Conservation (phyloP, 2,888 invertebrate species). For the Epinotia brunnichana region DNA sequence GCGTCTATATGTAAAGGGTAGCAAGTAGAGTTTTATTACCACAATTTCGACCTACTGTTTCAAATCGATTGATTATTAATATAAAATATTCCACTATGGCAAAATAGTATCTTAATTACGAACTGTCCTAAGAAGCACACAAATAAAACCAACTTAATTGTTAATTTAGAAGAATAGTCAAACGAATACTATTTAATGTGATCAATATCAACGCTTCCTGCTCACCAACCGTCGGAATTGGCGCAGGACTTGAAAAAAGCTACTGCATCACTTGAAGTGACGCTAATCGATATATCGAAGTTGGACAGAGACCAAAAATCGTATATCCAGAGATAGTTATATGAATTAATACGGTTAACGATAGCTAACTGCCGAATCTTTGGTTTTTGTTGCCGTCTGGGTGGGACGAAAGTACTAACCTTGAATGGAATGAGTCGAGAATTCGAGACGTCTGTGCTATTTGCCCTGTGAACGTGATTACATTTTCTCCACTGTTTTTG, state of each 20-base stretch:
- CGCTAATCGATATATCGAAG: conserved; percentile 37
- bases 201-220: background rate
- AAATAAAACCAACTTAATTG: no score
- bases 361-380: background rate
- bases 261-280: conserved; percentile 20
- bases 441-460: background rate
- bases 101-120: no score
- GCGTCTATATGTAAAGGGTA: no score
- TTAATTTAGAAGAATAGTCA: no score
- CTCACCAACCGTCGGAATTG: background rate
- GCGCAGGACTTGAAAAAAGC: conserved; percentile 7
- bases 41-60: no score
- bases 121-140: no score
- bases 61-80: no score
- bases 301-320: conserved; percentile 35
- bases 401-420: background rate
- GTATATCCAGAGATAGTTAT: background rate
- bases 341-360: background rate
- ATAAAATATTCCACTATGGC: no score
- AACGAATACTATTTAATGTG: background rate
- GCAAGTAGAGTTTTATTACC: no score
- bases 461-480: conserved; percentile 2
- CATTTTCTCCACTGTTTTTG: conserved; percentile 2
- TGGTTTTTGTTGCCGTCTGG: background rate
- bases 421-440: background rate